Base-by-base conservation (phyloP, 2,888 invertebrate genomes). In the Candidula unifasciata region DNA sequence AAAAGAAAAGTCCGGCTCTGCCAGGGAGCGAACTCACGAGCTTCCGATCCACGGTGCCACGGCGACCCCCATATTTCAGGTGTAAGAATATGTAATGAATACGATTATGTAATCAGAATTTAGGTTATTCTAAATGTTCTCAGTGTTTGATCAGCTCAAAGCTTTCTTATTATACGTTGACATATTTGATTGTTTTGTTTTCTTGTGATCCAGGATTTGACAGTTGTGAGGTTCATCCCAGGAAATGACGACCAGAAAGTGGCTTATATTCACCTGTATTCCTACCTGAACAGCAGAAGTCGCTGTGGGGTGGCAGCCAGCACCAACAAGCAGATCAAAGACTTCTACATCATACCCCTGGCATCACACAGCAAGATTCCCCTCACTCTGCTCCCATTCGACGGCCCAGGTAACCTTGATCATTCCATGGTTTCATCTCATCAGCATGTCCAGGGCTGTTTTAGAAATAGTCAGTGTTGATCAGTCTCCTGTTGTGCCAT, bases 261-360 rank as follows among this genome's bases (percentile, higher is more conserved):
- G 93, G 96, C 96, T 60, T 97, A 97, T 91, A 95, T 96, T 87
- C 96, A 96, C 33, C 94, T 98, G 82, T 98, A 97, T 93, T 96
- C 96, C 89, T 98, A 98, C 94, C 95, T 99, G 82, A 96, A 96
- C 92, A 96, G 96, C 92, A 95, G 97, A 18, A 96, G 92, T 79
- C 90, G 94, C 52, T 94, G 94, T 88, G 95, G 98, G 0, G 98
- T 98, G 6, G 96, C 98, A 60, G 97, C 96, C 87, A 96, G 96
- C 82, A 85, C 88, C 13, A 89, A 89, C 52, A 96, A 96, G 88
- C 95, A 96, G 85, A 96, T 98, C 80, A 98, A 98, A 94, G 98
- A 98, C 93, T 97, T 98, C 93, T 98, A 98, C 94, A 96, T 98
- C 87, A 95, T 97, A 90, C 98, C 98, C 0, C 94, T 98, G 87